Conservation (phyloP, 1,140 invertebrate genomes). For the Scaptomyza hsui region DNA sequence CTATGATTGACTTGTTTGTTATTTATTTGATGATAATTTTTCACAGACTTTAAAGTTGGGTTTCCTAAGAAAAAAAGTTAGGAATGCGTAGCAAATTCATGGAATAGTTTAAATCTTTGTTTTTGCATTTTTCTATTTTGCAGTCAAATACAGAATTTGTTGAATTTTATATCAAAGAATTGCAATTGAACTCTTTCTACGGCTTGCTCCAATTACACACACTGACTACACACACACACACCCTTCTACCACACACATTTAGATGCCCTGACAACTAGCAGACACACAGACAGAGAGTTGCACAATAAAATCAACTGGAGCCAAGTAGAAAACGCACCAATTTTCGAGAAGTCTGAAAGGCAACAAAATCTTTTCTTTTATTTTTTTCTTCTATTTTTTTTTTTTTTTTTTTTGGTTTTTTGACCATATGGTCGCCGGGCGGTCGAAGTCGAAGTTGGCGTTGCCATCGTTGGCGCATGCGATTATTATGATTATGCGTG, state of each 20-base stretch:
- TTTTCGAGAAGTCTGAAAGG: constrained; percentile 46
- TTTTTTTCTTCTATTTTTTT: too few species aligned
- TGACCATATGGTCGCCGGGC: constrained; percentile 62
- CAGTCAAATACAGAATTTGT: too few species aligned
- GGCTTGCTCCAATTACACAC: constrained; percentile 16
- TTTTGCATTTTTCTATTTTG: too few species aligned
- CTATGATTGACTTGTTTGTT: too few species aligned
- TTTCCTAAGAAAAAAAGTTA: too few species aligned
- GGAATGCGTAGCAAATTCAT: too few species aligned
- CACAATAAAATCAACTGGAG: constrained; percentile 27
- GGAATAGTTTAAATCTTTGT: too few species aligned
- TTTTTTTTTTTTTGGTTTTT: not conserved
- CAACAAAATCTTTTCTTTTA: constrained; percentile 21
- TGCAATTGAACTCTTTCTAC: not conserved
- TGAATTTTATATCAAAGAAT: too few species aligned
- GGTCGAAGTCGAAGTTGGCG: constrained; percentile 21
- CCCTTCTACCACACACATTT: not conserved
- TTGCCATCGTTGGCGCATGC: constrained; percentile 54
- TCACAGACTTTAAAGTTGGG: too few species aligned
- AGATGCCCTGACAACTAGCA: constrained; percentile 20
- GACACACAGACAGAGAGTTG: constrained; percentile 26
- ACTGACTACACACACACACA: not conserved
- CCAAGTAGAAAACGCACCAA: constrained; percentile 30
- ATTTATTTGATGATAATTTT: too few species aligned
- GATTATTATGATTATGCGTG: constrained; percentile 74